Evolutionary conservation across 2,113 vertebrate genomes (phyloP), one percentile per base, ranked within the genome.

Genomic region (Pelvicachromis taeniatus): DNA sequence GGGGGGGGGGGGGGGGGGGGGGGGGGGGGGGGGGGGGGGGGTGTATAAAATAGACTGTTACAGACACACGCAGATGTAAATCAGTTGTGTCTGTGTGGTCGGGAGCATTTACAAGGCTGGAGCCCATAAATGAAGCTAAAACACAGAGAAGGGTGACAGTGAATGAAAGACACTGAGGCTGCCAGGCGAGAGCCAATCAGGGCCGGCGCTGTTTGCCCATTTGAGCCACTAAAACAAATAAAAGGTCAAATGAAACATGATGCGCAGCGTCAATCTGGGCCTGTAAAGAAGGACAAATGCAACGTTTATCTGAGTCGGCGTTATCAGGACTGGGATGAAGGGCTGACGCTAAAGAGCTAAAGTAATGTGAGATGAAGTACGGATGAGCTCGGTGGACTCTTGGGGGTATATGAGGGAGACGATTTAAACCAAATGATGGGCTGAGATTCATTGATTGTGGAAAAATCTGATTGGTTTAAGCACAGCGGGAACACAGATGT

Each of bases 181-280:
- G 80, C 21, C 29, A 50, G 83, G 79, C 81, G 84, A 85, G 86
- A 85, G 84, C 89, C 92, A 87, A 70, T 89, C 89, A 86, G 81
- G 89, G 89, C 29, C 48, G 26, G 70, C 3, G 2, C 2, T 59
- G 78, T 88, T 85, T 82, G 13, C 63, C 48, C 11, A 17, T 59
- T 61, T 58, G 17, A 48, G 0, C 70, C 68, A 29, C 35, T 14
- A 21, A 48, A 58, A 75, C 68, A 50, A 31, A 50, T 50, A 31
- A 75, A 26, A 26, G 65, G 65, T 23, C 6, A 70, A 75, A 75
- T 52, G 26, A 48, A 75, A 52, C 17, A 12, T 9, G 10, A 17
- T 0, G 9, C n/a, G 26, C 70, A 75, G 10, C 6, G 1, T 31
- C 29, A 52, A 29, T 31, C 50, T 26, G 42, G 16, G 16, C 45